Base-by-base conservation (phyloP, 2,113 vertebrate species). In the Alces alces region DNA sequence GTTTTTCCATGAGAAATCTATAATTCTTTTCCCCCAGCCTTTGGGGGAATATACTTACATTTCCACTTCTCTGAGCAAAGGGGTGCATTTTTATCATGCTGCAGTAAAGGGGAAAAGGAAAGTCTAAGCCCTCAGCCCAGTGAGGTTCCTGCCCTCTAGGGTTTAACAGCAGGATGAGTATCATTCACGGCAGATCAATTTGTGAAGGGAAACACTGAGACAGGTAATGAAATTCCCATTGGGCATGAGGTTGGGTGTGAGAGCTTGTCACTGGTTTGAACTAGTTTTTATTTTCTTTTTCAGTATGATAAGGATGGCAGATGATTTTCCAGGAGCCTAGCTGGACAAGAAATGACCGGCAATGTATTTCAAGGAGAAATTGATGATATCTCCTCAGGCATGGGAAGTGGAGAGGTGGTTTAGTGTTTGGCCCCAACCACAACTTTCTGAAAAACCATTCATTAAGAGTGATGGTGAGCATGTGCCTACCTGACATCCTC, bases 281-380 rank as follows among this genome's bases (percentile, higher is more conserved):
- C 17, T 70, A 30, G 21, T 60, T 93, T 52, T 95, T 86, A 86
- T 79, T 89, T 97, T 92, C n/a, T 91, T 17, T 94, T n/a, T 52
- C 39, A 89, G n/a, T 33, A 16, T 55, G 25, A 55, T 64, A 19
- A 33, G 27, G 13, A 64, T 64, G 9, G 61, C 33, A 79, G 93
- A 64, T 17, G 15, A 57, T 27, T 47, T 4, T 45, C 43, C 8
- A 17, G 14, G 3, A 80, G 57, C 36, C 45, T 93, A 9, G 8
- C 23, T 55, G 89, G 50, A 91, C 17, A 57, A 19, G 33, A 86
- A 83, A 60, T 45, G 30, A 27, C 30, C 30, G 10, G 17, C 45
- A 66, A 23, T 61, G 33, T 60, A 43, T 85, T 80, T 57, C 28
- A 87, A 70, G 64, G 47, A 83, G 11, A 6, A 91, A 58, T 17